These are phyloP conservation scores for Lagorchestes hirsutus DNA, from an alignment of 2,797 vertebrate species.

Conservation along the genomic window DNA sequence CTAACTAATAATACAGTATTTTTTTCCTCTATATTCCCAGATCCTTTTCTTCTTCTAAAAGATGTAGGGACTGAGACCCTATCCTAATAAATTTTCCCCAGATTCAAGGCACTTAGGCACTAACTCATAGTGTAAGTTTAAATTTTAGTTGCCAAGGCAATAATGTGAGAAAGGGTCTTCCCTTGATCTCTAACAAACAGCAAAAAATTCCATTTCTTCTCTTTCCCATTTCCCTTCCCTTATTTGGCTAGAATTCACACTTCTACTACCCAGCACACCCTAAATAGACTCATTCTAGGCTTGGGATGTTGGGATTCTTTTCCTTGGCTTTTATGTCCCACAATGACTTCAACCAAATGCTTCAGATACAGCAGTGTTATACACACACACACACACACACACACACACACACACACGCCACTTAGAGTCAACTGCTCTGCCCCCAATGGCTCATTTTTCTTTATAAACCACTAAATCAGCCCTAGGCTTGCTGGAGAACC, in stretches of 20 bases:
- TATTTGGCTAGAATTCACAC: background rate
- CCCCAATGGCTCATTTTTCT: background rate
- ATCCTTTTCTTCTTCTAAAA: background rate
- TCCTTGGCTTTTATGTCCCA: background rate
- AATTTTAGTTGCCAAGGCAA: background rate
- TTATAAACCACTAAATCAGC: background rate
- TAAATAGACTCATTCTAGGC: background rate
- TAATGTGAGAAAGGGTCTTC: background rate
- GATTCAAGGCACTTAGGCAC: fast-evolving
- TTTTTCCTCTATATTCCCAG: background rate
- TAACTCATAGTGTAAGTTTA: background rate
- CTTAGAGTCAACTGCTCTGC: background rate
- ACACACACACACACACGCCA: background rate
- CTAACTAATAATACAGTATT: background rate
- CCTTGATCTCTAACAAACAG: background rate
- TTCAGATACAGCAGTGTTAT: background rate
- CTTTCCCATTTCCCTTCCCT: background rate
- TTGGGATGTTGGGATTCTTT: background rate
- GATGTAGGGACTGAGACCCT: background rate
- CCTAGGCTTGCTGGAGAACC: conserved; percentile 11
- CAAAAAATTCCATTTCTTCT: background rate
- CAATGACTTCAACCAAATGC: background rate
- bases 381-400: background rate
- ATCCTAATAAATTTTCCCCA: background rate
- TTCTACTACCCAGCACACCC: background rate